Evolutionary conservation across 2,888 invertebrate species (phyloP).

Genomic region (Adelognathus sp.): DNA sequence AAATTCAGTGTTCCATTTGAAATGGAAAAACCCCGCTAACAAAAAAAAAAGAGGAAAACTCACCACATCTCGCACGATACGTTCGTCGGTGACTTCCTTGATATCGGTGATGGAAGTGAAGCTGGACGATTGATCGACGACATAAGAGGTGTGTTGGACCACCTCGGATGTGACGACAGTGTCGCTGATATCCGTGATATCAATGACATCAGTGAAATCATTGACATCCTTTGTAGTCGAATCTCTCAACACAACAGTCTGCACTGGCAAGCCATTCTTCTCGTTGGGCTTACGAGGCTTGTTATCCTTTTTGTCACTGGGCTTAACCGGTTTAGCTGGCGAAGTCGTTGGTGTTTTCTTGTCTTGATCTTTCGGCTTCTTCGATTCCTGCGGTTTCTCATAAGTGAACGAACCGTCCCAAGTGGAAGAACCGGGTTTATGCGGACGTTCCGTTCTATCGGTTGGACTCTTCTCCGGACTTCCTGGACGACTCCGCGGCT

Average conservation of each 20-base stretch:
- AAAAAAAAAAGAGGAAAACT: conserved; percentile 58
- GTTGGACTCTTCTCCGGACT: conserved; percentile 55
- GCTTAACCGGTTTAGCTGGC: conserved; percentile 56
- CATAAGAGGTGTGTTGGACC: conserved; percentile 69
- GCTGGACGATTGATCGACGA: conserved; percentile 74
- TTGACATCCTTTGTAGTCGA: conserved; percentile 55
- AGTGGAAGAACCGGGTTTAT: conserved; percentile 65
- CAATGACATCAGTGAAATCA: conserved; percentile 75
- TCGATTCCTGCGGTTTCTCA: conserved; percentile 64
- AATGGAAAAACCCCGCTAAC: too few relatives aligned
- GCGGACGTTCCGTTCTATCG: conserved; percentile 58
- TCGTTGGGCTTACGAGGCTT: conserved; percentile 55
- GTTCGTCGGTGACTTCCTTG: conserved; percentile 79
- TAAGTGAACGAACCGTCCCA: conserved; percentile 70
- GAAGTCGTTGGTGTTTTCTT: conserved; percentile 31
- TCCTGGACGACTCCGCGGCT: conserved; percentile 28
- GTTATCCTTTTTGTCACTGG: conserved; percentile 39
- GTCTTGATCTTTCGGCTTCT: conserved; percentile 26
- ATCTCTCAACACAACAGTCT: conserved; percentile 34
- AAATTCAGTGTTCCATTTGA: too few relatives aligned
- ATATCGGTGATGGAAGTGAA: conserved; percentile 72
- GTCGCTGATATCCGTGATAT: conserved; percentile 80
- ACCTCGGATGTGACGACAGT: conserved; percentile 78
- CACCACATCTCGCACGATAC: conserved; percentile 77
- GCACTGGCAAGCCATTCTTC: conserved; percentile 31